Percentiles rank a stretch among this genome's conserved stretches.
Conservation (phyloP, 2,113 vertebrate genomes). For the Dasyurus viverrinus region DNA sequence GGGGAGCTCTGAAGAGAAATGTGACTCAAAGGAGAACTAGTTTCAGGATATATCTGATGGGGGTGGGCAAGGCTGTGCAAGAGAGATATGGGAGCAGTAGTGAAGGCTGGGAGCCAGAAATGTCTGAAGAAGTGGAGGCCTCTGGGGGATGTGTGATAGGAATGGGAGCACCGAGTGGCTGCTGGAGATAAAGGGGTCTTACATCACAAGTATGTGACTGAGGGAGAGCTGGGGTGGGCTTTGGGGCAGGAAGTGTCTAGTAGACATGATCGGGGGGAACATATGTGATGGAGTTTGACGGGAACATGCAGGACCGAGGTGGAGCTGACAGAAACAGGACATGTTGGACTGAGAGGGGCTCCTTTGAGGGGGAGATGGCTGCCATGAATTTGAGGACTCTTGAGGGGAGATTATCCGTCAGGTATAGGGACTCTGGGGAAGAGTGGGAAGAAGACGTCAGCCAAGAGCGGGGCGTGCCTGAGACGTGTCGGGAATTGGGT, state of each 20-base stretch:
- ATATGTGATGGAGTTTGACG: too few species aligned
- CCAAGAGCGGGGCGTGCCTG: too few species aligned
- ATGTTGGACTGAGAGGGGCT: too few species aligned
- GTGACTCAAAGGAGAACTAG: neutral
- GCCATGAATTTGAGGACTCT: too few species aligned
- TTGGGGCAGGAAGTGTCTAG: neutral
- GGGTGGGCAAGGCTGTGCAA: neutral
- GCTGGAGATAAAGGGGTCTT: neutral
- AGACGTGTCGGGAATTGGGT: too few species aligned
- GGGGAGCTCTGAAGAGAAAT: slow-evolving; percentile 41
- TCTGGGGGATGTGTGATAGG: neutral
- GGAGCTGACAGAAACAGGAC: too few species aligned
- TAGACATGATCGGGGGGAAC: neutral
- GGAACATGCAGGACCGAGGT: too few species aligned
- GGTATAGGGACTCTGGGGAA: too few species aligned
- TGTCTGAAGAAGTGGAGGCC: neutral
- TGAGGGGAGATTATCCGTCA: too few species aligned
- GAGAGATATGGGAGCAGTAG: slow-evolving; percentile 48
- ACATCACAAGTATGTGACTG: neutral
- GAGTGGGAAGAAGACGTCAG: too few species aligned
- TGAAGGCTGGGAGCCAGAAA: neutral
- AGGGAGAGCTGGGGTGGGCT: too few species aligned
- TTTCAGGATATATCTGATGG: neutral
- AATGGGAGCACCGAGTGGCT: neutral
- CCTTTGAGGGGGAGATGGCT: too few species aligned